These are phyloP conservation scores for Carcharodon carcharias DNA, from an alignment of 2,797 vertebrate species.

Conservation along the genomic window DNA sequence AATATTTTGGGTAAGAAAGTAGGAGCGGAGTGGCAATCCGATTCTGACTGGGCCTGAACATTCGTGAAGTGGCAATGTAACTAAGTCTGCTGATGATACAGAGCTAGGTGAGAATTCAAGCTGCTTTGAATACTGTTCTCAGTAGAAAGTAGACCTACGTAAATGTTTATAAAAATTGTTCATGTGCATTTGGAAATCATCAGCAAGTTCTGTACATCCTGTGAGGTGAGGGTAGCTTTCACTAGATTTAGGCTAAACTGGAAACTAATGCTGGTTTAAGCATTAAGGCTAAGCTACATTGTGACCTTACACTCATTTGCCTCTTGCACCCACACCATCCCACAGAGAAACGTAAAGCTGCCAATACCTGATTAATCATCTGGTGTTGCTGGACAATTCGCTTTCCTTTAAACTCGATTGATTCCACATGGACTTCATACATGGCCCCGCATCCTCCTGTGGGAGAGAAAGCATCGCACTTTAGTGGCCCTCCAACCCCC, in stretches of 20 bases:
- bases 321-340: background rate
- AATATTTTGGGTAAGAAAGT: too few relatives aligned
- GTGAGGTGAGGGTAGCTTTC: background rate
- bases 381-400: slow-evolving; percentile 83
- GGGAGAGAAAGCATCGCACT: background rate
- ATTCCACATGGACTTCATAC: slow-evolving; percentile 91
- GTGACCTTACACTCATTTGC: background rate
- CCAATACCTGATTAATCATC: slow-evolving; percentile 80
- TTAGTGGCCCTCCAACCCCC: background rate
- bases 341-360: background rate
- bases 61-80: too few relatives aligned
- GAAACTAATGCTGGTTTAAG: background rate
- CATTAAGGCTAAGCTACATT: background rate
- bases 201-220: background rate
- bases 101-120: too few relatives aligned
- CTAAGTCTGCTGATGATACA: too few relatives aligned
- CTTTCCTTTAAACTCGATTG: slow-evolving; percentile 85
- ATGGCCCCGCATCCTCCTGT: slow-evolving; percentile 89
- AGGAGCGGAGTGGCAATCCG: too few relatives aligned
- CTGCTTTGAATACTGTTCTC: background rate
- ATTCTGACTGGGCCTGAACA: too few relatives aligned
- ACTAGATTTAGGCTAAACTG: background rate
- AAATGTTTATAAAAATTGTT: background rate
- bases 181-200: background rate
- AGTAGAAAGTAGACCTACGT: background rate